Conservation (phyloP, 2,797 vertebrate genomes). For the Semotilus atromaculatus region DNA sequence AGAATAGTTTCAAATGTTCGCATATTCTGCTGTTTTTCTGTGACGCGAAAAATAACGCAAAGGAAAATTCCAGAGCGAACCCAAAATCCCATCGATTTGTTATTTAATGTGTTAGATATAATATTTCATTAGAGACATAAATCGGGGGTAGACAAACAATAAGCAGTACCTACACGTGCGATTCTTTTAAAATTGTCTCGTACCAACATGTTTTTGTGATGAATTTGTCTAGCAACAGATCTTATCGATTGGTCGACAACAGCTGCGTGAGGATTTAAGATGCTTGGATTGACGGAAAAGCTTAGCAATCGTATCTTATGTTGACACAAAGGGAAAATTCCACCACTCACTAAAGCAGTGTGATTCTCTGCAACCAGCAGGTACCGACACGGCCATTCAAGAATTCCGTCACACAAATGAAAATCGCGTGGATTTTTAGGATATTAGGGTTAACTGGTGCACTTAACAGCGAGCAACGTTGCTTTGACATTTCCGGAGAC, state of each 20-base stretch:
- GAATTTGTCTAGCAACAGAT: neutral
- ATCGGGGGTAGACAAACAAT: neutral
- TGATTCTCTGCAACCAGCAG: slow-evolving; percentile 49
- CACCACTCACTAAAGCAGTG: slow-evolving; percentile 54
- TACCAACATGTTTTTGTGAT: neutral
- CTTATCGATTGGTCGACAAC: slow-evolving; percentile 16
- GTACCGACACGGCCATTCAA: slow-evolving; percentile 54
- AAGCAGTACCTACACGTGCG: neutral
- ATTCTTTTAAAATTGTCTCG: neutral
- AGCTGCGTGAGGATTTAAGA: slow-evolving; percentile 24
- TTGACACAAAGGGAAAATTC: slow-evolving; percentile 62
- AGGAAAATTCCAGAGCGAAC: neutral
- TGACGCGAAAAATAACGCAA: neutral
- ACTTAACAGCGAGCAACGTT: slow-evolving; percentile 50
- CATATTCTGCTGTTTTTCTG: neutral
- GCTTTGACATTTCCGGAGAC: slow-evolving; percentile 68
- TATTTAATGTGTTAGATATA: neutral
- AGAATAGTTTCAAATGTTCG: neutral
- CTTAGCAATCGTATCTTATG: slow-evolving; percentile 45
- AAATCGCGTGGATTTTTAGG: slow-evolving; percentile 44
- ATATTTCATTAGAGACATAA: neutral
- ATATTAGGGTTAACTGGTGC: slow-evolving; percentile 45
- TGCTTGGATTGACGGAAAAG: slow-evolving; percentile 35
- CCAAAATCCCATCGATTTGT: neutral
- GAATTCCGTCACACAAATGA: slow-evolving; percentile 52